phyloP scores from a whole-genome alignment of 2,888 invertebrate genomes.

The Tribolium freemani region DNA sequence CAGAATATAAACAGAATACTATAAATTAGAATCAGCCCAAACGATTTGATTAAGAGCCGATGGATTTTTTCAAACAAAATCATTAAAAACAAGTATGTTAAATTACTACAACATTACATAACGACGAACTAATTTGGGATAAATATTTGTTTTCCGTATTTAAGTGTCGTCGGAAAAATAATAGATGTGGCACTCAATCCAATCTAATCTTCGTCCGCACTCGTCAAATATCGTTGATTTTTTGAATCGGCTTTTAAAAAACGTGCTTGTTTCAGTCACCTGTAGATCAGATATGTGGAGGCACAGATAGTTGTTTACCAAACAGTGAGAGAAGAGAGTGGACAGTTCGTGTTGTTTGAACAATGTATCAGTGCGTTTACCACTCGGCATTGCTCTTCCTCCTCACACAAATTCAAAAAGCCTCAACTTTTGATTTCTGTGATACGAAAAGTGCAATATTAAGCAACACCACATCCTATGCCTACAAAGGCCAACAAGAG shows the following conservation, averaged over 20 bases:
- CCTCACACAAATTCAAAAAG: neutral
- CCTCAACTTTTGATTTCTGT: slow-evolving; percentile 22
- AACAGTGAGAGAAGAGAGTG: slow-evolving; percentile 14
- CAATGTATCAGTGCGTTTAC: slow-evolving; percentile 2
- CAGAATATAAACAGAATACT: no score
- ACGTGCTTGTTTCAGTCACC: slow-evolving; percentile 28
- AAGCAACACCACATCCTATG: slow-evolving; percentile 21
- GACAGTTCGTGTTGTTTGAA: slow-evolving; percentile 7
- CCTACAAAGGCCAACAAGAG: slow-evolving; percentile 16
- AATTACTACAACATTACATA: no score
- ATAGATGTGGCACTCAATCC: neutral
- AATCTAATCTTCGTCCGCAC: slow-evolving; percentile 3
- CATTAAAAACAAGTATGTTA: no score
- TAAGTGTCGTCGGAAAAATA: neutral
- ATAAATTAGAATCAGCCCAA: no score
- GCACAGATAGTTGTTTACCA: slow-evolving; percentile 12
- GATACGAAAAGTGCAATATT: slow-evolving; percentile 7
- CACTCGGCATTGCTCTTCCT: neutral
- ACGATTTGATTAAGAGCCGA: no score
- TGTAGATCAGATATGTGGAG: slow-evolving; percentile 23
- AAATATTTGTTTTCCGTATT: no score
- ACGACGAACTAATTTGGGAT: no score
- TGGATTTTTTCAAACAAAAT: no score
- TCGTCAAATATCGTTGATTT: slow-evolving; percentile 17
- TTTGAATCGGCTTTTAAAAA: slow-evolving; percentile 16